Evolutionary conservation across 2,888 invertebrate genomes (phyloP).

Genomic region (Aphodius sticticus): DNA sequence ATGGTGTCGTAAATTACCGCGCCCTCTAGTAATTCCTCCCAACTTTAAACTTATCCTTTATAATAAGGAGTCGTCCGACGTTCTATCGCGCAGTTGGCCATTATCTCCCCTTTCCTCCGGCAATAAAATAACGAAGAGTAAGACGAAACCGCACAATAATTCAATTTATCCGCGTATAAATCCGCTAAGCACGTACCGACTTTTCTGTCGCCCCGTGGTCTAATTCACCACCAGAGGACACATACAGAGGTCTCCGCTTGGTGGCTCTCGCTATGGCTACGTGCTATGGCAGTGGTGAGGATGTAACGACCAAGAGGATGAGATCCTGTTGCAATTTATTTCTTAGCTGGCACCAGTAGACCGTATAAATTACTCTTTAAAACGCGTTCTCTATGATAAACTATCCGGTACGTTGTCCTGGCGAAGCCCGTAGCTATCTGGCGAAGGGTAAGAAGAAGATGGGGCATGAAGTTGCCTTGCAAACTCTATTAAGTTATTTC

Average conservation of each 20-base stretch:
- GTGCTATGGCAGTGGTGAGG: not conserved
- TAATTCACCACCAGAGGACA: constrained; percentile 12
- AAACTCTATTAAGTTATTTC: not conserved
- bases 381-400: constrained; percentile 21
- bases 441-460: not conserved
- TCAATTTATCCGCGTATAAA: constrained; percentile 22
- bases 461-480: not conserved
- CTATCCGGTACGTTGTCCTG: constrained; percentile 12
- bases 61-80: not conserved
- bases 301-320: constrained; percentile 11
- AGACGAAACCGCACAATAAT: constrained; percentile 25
- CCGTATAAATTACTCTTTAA: constrained; percentile 24
- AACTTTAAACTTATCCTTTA: not conserved
- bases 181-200: constrained; percentile 17
- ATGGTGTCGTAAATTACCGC: not conserved
- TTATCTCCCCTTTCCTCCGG: not conserved
- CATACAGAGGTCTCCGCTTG: not conserved
- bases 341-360: constrained; percentile 22
- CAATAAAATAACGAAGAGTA: constrained; percentile 20
- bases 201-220: constrained; percentile 16
- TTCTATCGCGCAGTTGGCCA: not conserved
- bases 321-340: constrained; percentile 26
- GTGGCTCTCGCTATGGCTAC: not conserved
- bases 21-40: not conserved
- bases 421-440: constrained; percentile 27